Percentiles rank a stretch among this genome's conserved stretches.
Conservation (phyloP, 1,140 invertebrate species). For the Brachionus sp. region DNA sequence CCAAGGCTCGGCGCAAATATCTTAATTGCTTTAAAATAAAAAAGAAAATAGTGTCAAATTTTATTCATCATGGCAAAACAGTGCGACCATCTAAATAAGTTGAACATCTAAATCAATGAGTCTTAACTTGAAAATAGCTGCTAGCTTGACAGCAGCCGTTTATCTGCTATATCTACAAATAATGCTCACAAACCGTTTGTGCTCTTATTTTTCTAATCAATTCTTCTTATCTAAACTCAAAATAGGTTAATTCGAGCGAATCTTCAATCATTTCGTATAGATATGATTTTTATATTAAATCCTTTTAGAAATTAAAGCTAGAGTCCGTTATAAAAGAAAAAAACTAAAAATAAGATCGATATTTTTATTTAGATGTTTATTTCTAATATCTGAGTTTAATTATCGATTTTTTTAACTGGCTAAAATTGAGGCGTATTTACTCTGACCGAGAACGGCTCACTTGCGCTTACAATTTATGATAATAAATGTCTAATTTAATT, state of each 20-base stretch:
- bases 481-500: neutral
- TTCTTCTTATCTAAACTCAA: neutral
- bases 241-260: conserved; percentile 19
- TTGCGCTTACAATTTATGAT: neutral
- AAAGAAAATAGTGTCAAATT: neutral
- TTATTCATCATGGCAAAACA: neutral
- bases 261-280: neutral
- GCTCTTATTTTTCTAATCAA: neutral
- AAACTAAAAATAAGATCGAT: neutral
- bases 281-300: neutral
- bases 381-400: conserved; percentile 22
- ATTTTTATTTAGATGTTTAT: neutral
- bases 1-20: neutral
- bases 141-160: neutral
- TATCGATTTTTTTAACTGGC: conserved; percentile 8
- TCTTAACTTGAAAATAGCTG: neutral
- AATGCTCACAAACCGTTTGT: neutral
- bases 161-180: neutral
- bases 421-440: neutral
- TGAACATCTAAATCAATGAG: neutral
- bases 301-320: neutral
- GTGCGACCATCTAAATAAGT: neutral
- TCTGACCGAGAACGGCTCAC: neutral
- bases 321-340: neutral
- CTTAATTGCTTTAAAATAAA: neutral